Conservation (phyloP, 1,140 invertebrate species). For the Rhyzopertha dominica region DNA sequence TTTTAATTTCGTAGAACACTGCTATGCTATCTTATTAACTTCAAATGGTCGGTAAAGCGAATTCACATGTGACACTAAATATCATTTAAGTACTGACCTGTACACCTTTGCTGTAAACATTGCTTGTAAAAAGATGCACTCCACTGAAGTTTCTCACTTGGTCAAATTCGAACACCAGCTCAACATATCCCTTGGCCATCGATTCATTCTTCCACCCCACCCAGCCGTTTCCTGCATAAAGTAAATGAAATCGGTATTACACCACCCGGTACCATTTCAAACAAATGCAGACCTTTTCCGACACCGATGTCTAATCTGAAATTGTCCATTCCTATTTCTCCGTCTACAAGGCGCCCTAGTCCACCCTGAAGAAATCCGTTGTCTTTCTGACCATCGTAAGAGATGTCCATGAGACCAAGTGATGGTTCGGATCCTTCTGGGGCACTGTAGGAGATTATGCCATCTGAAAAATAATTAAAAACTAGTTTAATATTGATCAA, state of each 20-base stretch:
- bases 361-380: conserved; percentile 53
- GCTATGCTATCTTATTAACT: too few relatives aligned
- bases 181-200: conserved; percentile 49
- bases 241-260: conserved; percentile 2
- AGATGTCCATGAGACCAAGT: conserved; percentile 59
- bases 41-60: too few relatives aligned
- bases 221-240: conserved; percentile 67
- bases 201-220: conserved; percentile 70
- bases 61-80: too few relatives aligned
- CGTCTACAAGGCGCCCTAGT: conserved; percentile 67
- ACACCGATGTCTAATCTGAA: conserved; percentile 59
- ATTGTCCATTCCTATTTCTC: conserved; percentile 62
- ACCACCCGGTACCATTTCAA: neutral
- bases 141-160: conserved; percentile 60
- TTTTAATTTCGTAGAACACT: too few relatives aligned
- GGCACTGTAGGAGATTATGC: conserved; percentile 62
- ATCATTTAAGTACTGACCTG: conserved; percentile 52
- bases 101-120: conserved; percentile 62
- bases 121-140: conserved; percentile 66
- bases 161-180: conserved; percentile 66
- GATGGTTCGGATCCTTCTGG: conserved; percentile 57
- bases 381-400: conserved; percentile 63
- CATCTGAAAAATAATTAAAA: conserved; percentile 52
- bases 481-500: neutral
- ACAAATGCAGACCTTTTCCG: conserved; percentile 51